Percentiles rank a stretch among this genome's conserved stretches.
Evolutionary conservation across 2,797 vertebrate species (phyloP).

Genomic region (Falco berigora): DNA sequence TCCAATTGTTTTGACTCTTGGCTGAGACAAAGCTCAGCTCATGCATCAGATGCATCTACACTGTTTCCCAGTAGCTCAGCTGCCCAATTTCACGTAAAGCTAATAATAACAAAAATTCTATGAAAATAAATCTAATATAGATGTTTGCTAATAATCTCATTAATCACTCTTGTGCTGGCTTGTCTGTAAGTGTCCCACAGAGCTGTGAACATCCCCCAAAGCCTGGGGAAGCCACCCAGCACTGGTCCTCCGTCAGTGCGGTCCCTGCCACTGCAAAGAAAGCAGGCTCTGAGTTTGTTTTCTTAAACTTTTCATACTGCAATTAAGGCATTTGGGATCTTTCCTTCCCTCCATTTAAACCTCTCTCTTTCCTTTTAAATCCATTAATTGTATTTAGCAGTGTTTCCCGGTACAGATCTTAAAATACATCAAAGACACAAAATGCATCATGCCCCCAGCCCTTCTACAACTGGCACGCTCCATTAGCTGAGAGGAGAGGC

Average conservation of each 20-base stretch:
- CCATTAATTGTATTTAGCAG: neutral
- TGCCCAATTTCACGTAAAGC: neutral
- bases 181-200: neutral
- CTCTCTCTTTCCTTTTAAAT: neutral
- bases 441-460: neutral
- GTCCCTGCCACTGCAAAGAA: neutral
- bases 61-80: neutral
- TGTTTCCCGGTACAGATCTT: neutral
- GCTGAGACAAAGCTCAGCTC: neutral
- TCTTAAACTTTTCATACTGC: neutral
- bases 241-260: accelerated
- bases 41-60: neutral
- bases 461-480: accelerated
- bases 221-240: neutral
- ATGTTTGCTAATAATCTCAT: neutral
- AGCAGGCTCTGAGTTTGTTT: neutral
- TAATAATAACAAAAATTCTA: neutral
- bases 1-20: neutral
- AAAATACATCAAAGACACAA: neutral
- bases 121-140: neutral
- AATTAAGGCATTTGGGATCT: neutral
- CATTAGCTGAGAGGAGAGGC: neutral
- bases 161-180: neutral
- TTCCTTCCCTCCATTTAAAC: neutral
- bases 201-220: neutral